These are phyloP conservation scores for Morpho deidamia DNA, from an alignment of 2,888 invertebrate genomes.

Conservation along the genomic window DNA sequence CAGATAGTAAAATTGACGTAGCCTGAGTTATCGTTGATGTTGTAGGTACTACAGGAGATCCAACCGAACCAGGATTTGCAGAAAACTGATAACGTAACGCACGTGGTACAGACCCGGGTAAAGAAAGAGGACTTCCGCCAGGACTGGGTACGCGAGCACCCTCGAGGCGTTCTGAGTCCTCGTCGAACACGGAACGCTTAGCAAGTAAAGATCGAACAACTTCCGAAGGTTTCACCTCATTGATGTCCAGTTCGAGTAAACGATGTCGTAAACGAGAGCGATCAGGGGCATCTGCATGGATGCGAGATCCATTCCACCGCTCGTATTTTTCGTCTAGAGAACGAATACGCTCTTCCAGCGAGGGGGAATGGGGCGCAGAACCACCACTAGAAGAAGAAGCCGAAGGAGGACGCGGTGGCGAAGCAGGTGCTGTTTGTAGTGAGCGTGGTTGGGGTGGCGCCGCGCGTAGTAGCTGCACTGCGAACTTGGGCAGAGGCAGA, in stretches of 20 bases:
- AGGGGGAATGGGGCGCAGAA: slow-evolving; percentile 85
- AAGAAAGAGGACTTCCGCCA: slow-evolving; percentile 55
- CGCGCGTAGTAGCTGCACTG: slow-evolving; percentile 81
- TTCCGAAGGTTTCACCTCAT: slow-evolving; percentile 93
- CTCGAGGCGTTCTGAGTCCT: slow-evolving; percentile 94
- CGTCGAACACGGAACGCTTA: slow-evolving; percentile 96
- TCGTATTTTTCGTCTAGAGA: slow-evolving; percentile 96
- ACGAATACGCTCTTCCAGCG: slow-evolving; percentile 92
- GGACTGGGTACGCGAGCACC: slow-evolving; percentile 89
- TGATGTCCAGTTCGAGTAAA: slow-evolving; percentile 87
- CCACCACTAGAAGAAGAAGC: slow-evolving; percentile 86
- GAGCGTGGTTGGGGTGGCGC: slow-evolving; percentile 69
- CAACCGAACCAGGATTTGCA: slow-evolving; percentile 78
- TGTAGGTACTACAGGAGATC: slow-evolving; percentile 21
- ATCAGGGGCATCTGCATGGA: slow-evolving; percentile 77
- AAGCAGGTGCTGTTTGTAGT: slow-evolving; percentile 77
- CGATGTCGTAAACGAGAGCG: slow-evolving; percentile 83
- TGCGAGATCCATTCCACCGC: slow-evolving; percentile 86
- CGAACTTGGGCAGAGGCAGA: slow-evolving; percentile 93
- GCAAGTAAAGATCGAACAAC: slow-evolving; percentile 95
- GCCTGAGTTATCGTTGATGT: slow-evolving; percentile 38
- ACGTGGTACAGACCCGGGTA: slow-evolving; percentile 43
- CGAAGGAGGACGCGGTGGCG: slow-evolving; percentile 84
- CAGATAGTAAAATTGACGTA: slow-evolving; percentile 41
- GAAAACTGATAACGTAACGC: slow-evolving; percentile 61